These are phyloP conservation scores for Parotocinclus haroldoi DNA, from an alignment of 2,797 vertebrate species.

Conservation along the genomic window DNA sequence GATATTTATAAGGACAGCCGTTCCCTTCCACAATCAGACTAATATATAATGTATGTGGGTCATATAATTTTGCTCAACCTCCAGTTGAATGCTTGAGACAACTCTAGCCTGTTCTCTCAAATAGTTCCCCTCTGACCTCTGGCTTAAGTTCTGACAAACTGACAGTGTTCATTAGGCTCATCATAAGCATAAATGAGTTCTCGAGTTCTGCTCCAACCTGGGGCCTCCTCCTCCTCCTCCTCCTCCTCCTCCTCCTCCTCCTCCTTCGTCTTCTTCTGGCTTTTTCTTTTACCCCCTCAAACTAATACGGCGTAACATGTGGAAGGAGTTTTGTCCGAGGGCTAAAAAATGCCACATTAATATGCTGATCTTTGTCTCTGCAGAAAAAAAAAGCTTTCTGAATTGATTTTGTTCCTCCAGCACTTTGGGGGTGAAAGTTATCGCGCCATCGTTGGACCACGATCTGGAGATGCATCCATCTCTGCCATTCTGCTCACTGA, in stretches of 20 bases:
- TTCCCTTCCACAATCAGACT: conserved; percentile 55
- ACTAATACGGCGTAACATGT: conserved; percentile 21
- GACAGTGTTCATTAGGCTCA: conserved; percentile 62
- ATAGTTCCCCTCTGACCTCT: conserved; percentile 59
- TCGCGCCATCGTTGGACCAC: too few species aligned
- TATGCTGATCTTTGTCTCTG: too few species aligned
- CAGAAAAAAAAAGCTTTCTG: conserved; percentile 1
- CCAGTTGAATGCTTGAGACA: conserved; percentile 53
- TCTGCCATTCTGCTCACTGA: too few species aligned
- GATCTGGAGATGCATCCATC: too few species aligned
- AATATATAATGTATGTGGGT: conserved; percentile 49
- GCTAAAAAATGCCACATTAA: conserved; percentile 2
- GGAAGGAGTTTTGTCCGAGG: conserved; percentile 19
- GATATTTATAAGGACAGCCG: conserved; percentile 49
- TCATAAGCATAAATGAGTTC: conserved; percentile 42
- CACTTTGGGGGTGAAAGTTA: too few species aligned
- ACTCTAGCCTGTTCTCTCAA: conserved; percentile 54
- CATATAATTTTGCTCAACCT: conserved; percentile 20
- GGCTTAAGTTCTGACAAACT: conserved; percentile 58
- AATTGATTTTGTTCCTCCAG: too few species aligned
- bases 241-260: not conserved
- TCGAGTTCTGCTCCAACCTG: conserved; percentile 6
- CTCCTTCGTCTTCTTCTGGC: conserved; percentile 2
- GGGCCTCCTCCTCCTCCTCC: conserved; percentile 9
- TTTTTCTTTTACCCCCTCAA: conserved; percentile 4